Percentiles rank a stretch among this genome's conserved stretches.
Evolutionary conservation across 2,888 invertebrate species (phyloP).

Genomic region (Epinotia bilunana): DNA sequence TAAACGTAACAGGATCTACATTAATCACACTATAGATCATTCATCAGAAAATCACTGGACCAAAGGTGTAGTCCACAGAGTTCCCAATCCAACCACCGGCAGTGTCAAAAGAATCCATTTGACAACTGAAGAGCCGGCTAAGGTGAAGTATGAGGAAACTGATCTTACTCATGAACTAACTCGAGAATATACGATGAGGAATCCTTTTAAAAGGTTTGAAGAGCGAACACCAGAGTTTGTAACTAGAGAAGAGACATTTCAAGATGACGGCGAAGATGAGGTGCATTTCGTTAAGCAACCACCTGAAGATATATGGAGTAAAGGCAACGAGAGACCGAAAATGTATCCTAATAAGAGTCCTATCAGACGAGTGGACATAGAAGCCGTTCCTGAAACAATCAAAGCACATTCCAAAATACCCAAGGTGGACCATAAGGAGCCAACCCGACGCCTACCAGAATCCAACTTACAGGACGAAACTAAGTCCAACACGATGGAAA

Average conservation of each 20-base stretch:
- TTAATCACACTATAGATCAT: slow-evolving; percentile 57
- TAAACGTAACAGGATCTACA: slow-evolving; percentile 51
- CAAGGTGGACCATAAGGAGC: neutral
- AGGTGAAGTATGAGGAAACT: slow-evolving; percentile 38
- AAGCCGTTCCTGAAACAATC: neutral
- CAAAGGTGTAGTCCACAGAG: slow-evolving; percentile 57
- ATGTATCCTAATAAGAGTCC: slow-evolving; percentile 20
- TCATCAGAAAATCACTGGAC: slow-evolving; percentile 49
- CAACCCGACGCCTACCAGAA: slow-evolving; percentile 30
- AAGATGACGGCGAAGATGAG: slow-evolving; percentile 23
- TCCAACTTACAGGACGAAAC: slow-evolving; percentile 35
- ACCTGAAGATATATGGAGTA: slow-evolving; percentile 26
- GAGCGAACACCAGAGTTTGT: slow-evolving; percentile 40
- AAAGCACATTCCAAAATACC: slow-evolving; percentile 2
- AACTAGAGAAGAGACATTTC: slow-evolving; percentile 43
- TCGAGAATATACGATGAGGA: slow-evolving; percentile 23
- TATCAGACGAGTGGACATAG: slow-evolving; percentile 31
- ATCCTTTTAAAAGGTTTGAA: slow-evolving; percentile 20
- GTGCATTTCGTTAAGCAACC: slow-evolving; percentile 24
- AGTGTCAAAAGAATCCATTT: slow-evolving; percentile 33
- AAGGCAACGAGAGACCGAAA: slow-evolving; percentile 26
- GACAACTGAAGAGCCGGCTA: slow-evolving; percentile 37
- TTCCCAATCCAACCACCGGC: slow-evolving; percentile 48
- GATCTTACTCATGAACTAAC: slow-evolving; percentile 29
- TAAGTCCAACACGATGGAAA: slow-evolving; percentile 62